A percentile compares a stretch with the other conserved stretches of the same genome.
Conservation (phyloP, 2,113 vertebrate species). For the Mirounga angustirostris region DNA sequence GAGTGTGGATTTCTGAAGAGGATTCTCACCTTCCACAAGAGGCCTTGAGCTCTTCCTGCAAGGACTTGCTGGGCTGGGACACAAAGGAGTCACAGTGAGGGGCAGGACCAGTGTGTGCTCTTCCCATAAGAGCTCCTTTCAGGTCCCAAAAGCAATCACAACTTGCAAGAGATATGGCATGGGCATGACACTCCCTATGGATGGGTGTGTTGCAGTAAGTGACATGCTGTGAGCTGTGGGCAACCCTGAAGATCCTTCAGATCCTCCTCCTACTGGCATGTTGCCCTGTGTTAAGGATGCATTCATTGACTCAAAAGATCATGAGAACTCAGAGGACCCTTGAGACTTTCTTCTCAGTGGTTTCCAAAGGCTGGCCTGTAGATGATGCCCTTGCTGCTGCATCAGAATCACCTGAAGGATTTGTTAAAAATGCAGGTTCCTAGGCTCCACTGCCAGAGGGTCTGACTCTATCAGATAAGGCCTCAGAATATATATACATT, state of each 20-base stretch:
- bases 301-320: neutral
- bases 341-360: neutral
- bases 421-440: neutral
- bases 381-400: neutral
- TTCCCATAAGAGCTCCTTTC: neutral
- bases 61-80: too few species aligned
- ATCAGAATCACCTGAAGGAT: neutral
- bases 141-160: neutral
- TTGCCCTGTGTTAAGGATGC: neutral
- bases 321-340: neutral
- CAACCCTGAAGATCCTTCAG: neutral
- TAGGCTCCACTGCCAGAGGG: neutral
- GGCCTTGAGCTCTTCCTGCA: neutral
- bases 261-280: neutral
- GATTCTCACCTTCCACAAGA: neutral
- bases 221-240: too few species aligned
- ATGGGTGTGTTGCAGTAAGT: neutral
- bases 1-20: neutral
- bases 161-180: neutral
- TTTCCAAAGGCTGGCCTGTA: neutral
- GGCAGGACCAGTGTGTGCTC: neutral
- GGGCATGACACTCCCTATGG: too few species aligned
- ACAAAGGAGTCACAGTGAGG: neutral
- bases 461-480: neutral
- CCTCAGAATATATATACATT: neutral